Evolutionary conservation across 64 coral and sea anemone species (phyloP), one percentile per base, ranked within the genome.

Genomic region (Astreopora myriophthalma): DNA sequence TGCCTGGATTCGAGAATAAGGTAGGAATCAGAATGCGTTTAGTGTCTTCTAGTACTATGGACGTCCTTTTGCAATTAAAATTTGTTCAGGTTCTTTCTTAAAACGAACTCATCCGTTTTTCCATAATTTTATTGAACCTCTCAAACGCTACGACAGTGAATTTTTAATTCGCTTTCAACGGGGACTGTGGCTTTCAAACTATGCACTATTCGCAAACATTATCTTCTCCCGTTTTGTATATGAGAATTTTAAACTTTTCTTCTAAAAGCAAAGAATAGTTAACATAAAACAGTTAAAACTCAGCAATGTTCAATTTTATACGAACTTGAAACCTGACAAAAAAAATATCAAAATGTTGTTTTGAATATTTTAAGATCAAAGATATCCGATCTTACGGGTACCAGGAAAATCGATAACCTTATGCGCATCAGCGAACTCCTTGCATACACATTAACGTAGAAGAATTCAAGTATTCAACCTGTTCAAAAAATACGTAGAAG

Each of bases 1-100:
- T 97, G 95, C 34, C 48, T 97, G 73, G 95, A 97, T 37, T 84
- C 85, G 22, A 94, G 44, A 22, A 97, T 97, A 89, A 90, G 95
- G 95, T 94, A 70, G 22, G 63, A 30, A 31, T 0, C 17, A 48
- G 22, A 55, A 13, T 16, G 10, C 10, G 0, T 64, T 25, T 24
- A 64, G 24, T 64, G 3, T 11, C 23, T 6, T 26, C 2, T 64
- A 64, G 61, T 23, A 23, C 1, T 0, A 23, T 26, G 4, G 23
- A 3, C 8, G 10, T 55, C 13, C 51, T 19, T n/a, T n/a, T 55
- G 51, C 3, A 55, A 64, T 26, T n/a, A 5, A 64, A 64, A 25
- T 7, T 5, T 26, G 1, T 5, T 64, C 61, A 24, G 0, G 24
- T 16, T 5, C 0, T 26, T 24, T 58, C 1, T 25, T 64, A 64